Percentiles rank a stretch among this genome's conserved stretches.
These are phyloP conservation scores for Porites lobata DNA, from an alignment of 92 coral and sea anemone species.

Conservation along the genomic window DNA sequence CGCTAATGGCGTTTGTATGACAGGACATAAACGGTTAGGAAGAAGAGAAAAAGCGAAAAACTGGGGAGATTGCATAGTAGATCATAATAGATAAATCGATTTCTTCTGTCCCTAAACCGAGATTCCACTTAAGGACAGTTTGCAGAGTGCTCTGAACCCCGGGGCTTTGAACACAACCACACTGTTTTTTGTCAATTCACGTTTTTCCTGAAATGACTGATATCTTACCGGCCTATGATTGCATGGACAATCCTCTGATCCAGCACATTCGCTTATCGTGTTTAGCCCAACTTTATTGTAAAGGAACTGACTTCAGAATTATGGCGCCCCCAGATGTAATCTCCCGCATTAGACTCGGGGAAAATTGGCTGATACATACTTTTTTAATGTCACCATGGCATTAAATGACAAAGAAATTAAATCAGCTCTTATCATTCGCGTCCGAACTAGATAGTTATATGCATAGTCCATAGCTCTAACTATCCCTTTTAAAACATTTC, in stretches of 20 bases:
- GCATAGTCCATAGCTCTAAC: background rate
- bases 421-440: background rate
- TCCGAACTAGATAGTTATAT: background rate
- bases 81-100: background rate
- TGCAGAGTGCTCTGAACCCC: background rate
- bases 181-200: background rate
- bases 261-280: too few species aligned
- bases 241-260: too few species aligned
- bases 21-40: background rate
- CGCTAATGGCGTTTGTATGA: too few species aligned
- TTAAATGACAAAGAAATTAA: background rate
- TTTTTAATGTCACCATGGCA: background rate
- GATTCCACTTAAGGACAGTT: background rate
- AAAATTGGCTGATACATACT: background rate
- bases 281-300: conserved; percentile 11
- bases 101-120: background rate
- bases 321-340: background rate
- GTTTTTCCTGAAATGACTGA: too few species aligned
- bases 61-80: background rate
- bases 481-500: background rate
- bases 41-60: too few species aligned
- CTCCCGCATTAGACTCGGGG: background rate
- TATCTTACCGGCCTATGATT: too few species aligned
- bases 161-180: background rate
- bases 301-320: conserved; percentile 4